Conservation (phyloP, 2,113 vertebrate species). For the Tursiops truncatus region DNA sequence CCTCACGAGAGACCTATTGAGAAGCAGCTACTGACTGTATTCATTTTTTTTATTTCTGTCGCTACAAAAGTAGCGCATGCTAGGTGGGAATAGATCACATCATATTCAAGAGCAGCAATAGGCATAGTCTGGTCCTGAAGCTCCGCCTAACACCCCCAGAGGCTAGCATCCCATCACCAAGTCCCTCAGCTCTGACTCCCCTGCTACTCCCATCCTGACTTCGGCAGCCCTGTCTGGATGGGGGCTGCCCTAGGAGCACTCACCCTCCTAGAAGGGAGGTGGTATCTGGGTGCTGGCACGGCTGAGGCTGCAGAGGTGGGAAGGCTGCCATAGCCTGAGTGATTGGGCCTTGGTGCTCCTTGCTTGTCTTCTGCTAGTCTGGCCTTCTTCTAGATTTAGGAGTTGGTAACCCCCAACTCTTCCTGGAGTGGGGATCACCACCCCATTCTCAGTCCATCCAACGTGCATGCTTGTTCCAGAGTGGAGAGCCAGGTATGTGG, state of each 20-base stretch:
- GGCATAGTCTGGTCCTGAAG: not conserved
- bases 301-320: not conserved
- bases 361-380: not conserved
- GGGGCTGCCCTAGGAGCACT: not conserved
- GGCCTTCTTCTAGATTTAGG: not conserved
- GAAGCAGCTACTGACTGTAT: not conserved
- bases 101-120: not conserved
- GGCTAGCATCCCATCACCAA: rapidly evolving
- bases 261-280: not conserved
- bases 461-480: not conserved
- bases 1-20: not conserved
- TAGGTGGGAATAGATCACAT: not conserved
- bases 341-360: not conserved
- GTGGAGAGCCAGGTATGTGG: not conserved
- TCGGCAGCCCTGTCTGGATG: not conserved
- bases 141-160: not conserved
- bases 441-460: not conserved
- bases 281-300: not conserved
- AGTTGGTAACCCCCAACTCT: not conserved
- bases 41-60: not conserved
- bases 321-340: not conserved
- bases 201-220: not conserved
- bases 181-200: not conserved
- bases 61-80: not conserved
- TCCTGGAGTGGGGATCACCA: not conserved